These are phyloP conservation scores for Goniozus legneri DNA, from an alignment of 1,140 invertebrate species.

Conservation along the genomic window DNA sequence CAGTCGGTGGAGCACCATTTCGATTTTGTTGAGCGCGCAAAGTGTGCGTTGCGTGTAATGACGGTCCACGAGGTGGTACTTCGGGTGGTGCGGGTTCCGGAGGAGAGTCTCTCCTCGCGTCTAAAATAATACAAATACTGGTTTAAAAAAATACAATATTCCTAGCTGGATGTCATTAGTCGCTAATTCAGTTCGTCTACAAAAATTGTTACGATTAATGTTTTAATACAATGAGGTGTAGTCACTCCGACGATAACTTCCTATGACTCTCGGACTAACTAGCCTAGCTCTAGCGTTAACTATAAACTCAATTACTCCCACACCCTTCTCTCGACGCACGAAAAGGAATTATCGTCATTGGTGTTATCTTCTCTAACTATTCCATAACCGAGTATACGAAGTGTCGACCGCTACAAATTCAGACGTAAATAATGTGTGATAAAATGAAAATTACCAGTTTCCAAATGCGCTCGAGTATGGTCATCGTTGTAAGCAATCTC, in stretches of 20 bases:
- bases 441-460: too few relatives aligned
- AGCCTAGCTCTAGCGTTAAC: slow-evolving; percentile 33
- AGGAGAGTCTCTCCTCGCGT: slow-evolving; percentile 62
- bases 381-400: too few relatives aligned
- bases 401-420: too few relatives aligned
- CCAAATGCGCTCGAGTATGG: too few relatives aligned
- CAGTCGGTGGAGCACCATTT: slow-evolving; percentile 38
- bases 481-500: slow-evolving; percentile 39
- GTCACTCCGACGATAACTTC: slow-evolving; percentile 34
- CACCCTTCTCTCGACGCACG: slow-evolving; percentile 2
- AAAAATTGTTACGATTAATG: neutral
- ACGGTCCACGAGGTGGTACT: slow-evolving; percentile 68
- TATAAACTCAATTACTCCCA: slow-evolving; percentile 38
- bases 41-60: slow-evolving; percentile 57
- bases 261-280: slow-evolving; percentile 37
- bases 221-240: slow-evolving; percentile 38
- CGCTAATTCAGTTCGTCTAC: neutral
- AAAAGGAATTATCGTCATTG: neutral
- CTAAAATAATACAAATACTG: slow-evolving; percentile 40
- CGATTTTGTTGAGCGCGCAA: slow-evolving; percentile 37
- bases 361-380: too few relatives aligned
- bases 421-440: too few relatives aligned
- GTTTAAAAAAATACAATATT: neutral
- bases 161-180: too few relatives aligned
- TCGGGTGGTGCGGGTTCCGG: slow-evolving; percentile 72